These are phyloP conservation scores for Rhabdomys pumilio DNA, from an alignment of 2,797 vertebrate genomes.

Conservation along the genomic window DNA sequence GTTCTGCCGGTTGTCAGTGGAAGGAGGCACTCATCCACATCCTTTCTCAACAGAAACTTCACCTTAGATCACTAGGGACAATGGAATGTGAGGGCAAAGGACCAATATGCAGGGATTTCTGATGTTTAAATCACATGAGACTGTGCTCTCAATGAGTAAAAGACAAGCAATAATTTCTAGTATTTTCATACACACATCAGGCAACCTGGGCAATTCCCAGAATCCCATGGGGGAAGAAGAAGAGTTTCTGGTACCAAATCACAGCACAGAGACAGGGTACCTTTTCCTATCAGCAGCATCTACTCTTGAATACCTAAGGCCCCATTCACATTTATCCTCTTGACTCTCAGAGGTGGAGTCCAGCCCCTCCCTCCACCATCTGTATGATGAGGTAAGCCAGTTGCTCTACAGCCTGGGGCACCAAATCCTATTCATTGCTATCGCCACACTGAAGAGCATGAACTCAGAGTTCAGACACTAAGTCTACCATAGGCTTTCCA, in stretches of 20 bases:
- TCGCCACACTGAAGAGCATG: neutral
- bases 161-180: neutral
- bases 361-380: neutral
- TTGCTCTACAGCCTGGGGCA: neutral
- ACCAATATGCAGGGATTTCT: neutral
- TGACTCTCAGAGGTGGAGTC: neutral
- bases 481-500: neutral
- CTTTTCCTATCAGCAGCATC: neutral
- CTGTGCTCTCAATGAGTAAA: neutral
- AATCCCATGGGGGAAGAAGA: neutral
- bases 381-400: neutral
- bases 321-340: neutral
- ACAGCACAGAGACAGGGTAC: neutral
- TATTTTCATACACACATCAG: neutral
- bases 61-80: neutral
- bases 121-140: neutral
- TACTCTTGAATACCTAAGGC: neutral
- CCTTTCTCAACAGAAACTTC: neutral
- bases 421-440: neutral
- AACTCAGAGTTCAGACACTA: neutral
- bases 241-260: neutral
- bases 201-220: neutral
- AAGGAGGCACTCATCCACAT: neutral
- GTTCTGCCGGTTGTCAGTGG: neutral
- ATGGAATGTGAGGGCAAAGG: slow-evolving; percentile 26